A percentile compares a stretch with the other conserved stretches of the same genome.
Evolutionary conservation across 2,113 vertebrate genomes (phyloP).

Genomic region (Saiga tatarica): DNA sequence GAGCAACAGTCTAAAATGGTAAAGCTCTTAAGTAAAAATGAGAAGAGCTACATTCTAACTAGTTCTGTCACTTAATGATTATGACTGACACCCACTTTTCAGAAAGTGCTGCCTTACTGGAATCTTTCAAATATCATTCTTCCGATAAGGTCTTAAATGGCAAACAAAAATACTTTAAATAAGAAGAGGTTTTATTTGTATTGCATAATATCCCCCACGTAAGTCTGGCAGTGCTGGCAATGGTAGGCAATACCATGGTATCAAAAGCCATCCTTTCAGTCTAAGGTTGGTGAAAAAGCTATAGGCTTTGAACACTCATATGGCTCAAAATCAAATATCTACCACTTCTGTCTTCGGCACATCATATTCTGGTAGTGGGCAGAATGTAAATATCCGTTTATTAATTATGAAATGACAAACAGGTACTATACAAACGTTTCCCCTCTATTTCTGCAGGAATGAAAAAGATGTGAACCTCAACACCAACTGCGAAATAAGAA

Average conservation of each 20-base stretch:
- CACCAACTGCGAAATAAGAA: background rate
- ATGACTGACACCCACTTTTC: background rate
- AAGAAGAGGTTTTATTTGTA: background rate
- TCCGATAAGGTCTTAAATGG: background rate
- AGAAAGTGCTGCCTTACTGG: constrained; percentile 9
- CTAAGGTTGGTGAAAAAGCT: background rate
- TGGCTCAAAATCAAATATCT: background rate
- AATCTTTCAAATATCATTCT: background rate
- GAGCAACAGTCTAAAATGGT: background rate
- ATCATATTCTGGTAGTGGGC: background rate
- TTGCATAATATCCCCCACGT: background rate
- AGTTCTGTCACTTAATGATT: background rate
- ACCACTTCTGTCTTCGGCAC: background rate
- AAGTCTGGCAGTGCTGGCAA: background rate
- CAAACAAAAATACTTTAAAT: background rate
- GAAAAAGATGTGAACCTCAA: background rate
- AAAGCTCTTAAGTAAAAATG: background rate
- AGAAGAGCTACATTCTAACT: background rate
- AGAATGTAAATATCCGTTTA: background rate
- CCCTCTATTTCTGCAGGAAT: no score
- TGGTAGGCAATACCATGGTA: background rate
- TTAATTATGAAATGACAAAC: background rate
- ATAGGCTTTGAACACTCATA: background rate
- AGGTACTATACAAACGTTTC: background rate
- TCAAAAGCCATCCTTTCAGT: background rate